Percentiles rank a stretch among this genome's conserved stretches.
Conservation (phyloP, 1,140 invertebrate genomes). For the Aphis gossypii region DNA sequence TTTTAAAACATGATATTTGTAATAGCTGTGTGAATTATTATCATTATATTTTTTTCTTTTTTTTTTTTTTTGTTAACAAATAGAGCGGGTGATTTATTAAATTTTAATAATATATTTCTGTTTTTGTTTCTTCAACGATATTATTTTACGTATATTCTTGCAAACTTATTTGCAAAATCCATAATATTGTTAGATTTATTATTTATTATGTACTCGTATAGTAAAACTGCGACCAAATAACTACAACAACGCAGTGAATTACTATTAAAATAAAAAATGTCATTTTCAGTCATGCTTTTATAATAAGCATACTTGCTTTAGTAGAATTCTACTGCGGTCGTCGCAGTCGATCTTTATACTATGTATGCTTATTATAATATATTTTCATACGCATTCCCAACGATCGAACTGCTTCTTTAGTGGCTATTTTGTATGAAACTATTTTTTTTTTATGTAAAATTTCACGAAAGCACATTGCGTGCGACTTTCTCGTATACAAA, state of each 20-base stretch:
- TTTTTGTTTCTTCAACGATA: neutral
- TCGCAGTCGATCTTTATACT: neutral
- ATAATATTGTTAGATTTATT: neutral
- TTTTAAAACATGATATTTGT: slow-evolving; percentile 12
- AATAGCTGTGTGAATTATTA: slow-evolving; percentile 32
- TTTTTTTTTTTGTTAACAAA: slow-evolving; percentile 1
- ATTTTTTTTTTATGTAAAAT: neutral
- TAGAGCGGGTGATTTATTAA: slow-evolving; percentile 17
- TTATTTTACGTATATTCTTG: neutral
- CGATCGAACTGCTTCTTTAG: neutral
- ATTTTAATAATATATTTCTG: slow-evolving; percentile 1
- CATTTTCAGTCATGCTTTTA: neutral
- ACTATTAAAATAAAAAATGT: neutral
- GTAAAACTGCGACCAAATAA: neutral
- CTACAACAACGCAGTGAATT: neutral
- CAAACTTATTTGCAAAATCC: neutral
- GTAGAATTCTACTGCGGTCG: neutral
- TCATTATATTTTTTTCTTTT: neutral
- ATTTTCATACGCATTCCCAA: neutral
- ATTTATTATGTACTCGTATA: neutral
- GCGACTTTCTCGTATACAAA: neutral
- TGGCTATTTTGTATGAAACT: neutral
- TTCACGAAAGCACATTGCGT: neutral
- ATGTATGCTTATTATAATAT: neutral
- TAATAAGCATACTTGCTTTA: neutral